Conservation (phyloP, 2,113 vertebrate genomes). For the Clinocottus analis region DNA sequence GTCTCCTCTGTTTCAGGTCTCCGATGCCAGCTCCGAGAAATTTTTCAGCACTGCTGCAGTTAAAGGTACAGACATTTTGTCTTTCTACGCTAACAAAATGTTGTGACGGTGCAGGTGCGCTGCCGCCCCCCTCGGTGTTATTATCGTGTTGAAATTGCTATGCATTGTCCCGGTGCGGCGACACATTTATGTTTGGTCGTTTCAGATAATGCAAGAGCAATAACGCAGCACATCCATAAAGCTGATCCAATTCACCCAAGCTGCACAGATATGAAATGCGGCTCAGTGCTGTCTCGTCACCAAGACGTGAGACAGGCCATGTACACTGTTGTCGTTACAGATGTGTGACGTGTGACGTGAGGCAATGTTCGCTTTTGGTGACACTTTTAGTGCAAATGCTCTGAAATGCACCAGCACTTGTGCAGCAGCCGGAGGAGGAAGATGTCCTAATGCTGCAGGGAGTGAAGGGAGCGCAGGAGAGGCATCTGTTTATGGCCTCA, state of each 20-base stretch:
- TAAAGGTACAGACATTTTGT: slow-evolving; percentile 88
- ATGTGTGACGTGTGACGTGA: background rate
- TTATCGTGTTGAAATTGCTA: background rate
- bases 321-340: background rate
- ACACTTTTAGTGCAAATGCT: slow-evolving; percentile 27
- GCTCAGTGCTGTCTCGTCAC: background rate
- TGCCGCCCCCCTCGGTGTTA: background rate
- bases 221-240: slow-evolving; percentile 5
- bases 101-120: slow-evolving; percentile 6
- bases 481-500: slow-evolving; percentile 73
- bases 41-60: slow-evolving; percentile 93
- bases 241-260: background rate
- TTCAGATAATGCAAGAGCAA: slow-evolving; percentile 5
- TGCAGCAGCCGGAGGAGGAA: slow-evolving; percentile 31
- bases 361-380: background rate
- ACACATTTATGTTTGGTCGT: background rate
- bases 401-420: slow-evolving; percentile 21
- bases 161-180: background rate
- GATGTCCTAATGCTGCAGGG: slow-evolving; percentile 44
- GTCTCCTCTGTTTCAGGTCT: slow-evolving; percentile 88
- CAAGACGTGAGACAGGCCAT: background rate
- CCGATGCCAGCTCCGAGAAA: slow-evolving; percentile 96
- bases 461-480: slow-evolving; percentile 47
- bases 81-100: background rate
- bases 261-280: slow-evolving; percentile 3